phyloP scores from a whole-genome alignment of 2,888 invertebrate genomes.

The Pandemis heparana region DNA sequence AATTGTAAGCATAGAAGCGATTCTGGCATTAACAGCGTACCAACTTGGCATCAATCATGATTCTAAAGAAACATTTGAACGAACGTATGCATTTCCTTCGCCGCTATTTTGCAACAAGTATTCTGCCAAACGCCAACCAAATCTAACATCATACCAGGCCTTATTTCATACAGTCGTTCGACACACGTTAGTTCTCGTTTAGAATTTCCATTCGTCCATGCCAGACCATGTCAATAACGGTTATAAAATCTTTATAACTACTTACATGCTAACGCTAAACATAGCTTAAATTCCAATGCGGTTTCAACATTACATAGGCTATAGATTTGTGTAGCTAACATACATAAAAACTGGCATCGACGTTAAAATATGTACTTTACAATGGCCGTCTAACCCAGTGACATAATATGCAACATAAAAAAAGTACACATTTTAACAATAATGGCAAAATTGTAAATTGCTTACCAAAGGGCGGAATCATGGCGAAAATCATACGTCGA shows the following conservation, averaged over 20 bases:
- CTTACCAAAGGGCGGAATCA: no score
- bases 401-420: not conserved
- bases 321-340: conserved; percentile 3
- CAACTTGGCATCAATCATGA: no score
- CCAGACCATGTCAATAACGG: conserved; percentile 62
- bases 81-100: no score
- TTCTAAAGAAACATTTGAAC: no score
- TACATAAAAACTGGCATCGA: not conserved
- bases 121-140: no score
- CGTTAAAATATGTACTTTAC: not conserved
- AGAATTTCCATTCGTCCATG: conserved; percentile 35
- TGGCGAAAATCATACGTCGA: no score
- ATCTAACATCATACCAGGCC: no score
- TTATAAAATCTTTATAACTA: conserved; percentile 72
- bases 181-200: no score
- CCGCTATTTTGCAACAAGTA: no score
- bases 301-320: conserved; percentile 26
- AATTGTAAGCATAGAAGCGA: no score
- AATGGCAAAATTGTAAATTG: not conserved
- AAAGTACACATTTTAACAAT: not conserved
- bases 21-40: no score
- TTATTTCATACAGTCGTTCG: no score
- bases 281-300: conserved; percentile 47
- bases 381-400: not conserved
- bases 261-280: conserved; percentile 70